These are phyloP conservation scores for Psilopogon haemacephalus DNA, from an alignment of 2,113 vertebrate species.

Conservation along the genomic window DNA sequence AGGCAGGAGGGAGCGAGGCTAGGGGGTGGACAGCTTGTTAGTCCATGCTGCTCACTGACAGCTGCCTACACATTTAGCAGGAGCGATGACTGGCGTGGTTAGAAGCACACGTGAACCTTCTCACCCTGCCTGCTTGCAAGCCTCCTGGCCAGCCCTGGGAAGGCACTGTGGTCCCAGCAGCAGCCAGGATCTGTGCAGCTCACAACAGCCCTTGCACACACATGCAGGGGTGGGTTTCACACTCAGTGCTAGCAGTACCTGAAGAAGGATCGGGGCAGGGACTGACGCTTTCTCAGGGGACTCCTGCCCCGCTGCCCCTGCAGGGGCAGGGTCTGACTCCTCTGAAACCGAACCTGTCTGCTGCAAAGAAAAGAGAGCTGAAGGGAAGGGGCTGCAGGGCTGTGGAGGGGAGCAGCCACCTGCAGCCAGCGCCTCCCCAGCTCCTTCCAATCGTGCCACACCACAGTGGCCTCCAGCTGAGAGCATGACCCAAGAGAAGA, in stretches of 20 bases:
- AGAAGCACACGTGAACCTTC: constrained; percentile 10
- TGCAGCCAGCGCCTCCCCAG: neutral
- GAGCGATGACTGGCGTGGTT: constrained; percentile 42
- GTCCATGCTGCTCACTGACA: constrained; percentile 58
- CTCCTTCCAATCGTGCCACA: neutral
- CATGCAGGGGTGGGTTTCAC: constrained; percentile 64
- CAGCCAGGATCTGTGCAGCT: constrained; percentile 12
- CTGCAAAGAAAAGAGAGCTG: constrained; percentile 75
- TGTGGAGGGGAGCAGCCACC: neutral
- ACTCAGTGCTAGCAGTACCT: constrained; percentile 81
- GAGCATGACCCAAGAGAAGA: neutral
- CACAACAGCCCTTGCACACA: constrained; percentile 49
- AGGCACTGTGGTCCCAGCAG: constrained; percentile 8
- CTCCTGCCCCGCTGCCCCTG: constrained; percentile 84
- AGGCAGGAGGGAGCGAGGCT: constrained; percentile 33
- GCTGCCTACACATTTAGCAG: constrained; percentile 49
- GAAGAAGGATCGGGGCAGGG: constrained; percentile 92
- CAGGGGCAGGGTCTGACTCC: constrained; percentile 92
- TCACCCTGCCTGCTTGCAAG: neutral
- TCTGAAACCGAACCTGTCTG: constrained; percentile 92
- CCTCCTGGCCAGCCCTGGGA: neutral
- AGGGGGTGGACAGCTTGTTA: constrained; percentile 54
- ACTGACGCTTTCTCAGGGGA: constrained; percentile 85
- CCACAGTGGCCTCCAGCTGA: neutral
- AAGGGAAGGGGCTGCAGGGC: constrained; percentile 43